Evolutionary conservation across 2,888 invertebrate genomes (phyloP).

Genomic region (Prosopocoilus inquinatus): DNA sequence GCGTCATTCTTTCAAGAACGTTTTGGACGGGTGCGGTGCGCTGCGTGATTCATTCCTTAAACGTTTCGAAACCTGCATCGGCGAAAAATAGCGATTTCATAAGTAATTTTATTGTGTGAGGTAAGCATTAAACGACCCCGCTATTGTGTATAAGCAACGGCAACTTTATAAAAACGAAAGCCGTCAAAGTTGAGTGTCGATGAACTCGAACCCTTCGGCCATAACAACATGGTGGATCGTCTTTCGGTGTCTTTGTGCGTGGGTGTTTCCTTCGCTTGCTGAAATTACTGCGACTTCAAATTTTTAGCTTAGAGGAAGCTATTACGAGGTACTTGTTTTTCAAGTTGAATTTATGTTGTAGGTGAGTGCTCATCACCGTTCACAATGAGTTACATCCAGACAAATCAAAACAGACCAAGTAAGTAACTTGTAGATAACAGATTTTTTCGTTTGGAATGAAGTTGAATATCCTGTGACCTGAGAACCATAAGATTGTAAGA

Average conservation of each 20-base stretch:
- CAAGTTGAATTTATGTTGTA: conserved; percentile 27
- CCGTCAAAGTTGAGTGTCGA: conserved; percentile 30
- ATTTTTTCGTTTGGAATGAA: too few species aligned
- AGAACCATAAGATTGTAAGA: too few species aligned
- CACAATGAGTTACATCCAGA: conserved; percentile 85
- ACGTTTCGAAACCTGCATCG: conserved; percentile 19
- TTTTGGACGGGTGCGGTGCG: conserved; percentile 38
- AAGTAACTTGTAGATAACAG: conserved; percentile 56
- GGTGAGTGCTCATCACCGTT: conserved; percentile 53
- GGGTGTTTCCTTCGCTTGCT: conserved; percentile 26
- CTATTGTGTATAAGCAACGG: background rate
- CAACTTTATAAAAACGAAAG: background rate
- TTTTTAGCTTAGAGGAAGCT: background rate
- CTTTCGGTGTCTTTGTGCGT: conserved; percentile 40
- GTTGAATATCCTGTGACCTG: too few species aligned
- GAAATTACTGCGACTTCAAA: background rate
- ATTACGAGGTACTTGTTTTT: background rate
- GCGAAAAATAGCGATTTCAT: conserved; percentile 11
- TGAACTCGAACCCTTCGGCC: conserved; percentile 40
- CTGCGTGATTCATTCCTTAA: conserved; percentile 26
- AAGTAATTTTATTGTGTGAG: conserved; percentile 39
- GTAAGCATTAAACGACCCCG: conserved; percentile 26
- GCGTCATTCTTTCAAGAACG: conserved; percentile 10
- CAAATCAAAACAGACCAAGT: conserved; percentile 80
- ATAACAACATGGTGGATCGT: conserved; percentile 46